These are phyloP conservation scores for Cinclus cinclus DNA, from an alignment of 2,113 vertebrate species.

Conservation along the genomic window DNA sequence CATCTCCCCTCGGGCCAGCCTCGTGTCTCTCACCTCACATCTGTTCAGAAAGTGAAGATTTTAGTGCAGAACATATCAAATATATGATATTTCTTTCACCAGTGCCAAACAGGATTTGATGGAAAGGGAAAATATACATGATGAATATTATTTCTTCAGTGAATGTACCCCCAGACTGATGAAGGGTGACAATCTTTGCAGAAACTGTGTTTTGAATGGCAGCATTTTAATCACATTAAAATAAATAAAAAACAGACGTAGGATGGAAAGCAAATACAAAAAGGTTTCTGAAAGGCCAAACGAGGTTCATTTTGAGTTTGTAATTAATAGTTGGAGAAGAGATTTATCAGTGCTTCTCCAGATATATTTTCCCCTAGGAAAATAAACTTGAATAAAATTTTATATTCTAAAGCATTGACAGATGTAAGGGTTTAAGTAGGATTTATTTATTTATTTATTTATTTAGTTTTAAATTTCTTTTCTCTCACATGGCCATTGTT, in stretches of 20 bases:
- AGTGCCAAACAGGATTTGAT: not conserved
- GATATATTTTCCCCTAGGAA: not conserved
- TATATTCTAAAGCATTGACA: not conserved
- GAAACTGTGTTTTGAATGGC: conserved; percentile 14
- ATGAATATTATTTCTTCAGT: conserved; percentile 5
- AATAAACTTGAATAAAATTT: not conserved
- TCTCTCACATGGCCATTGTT: not conserved
- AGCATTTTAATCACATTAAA: conserved; percentile 28
- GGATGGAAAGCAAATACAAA: not conserved
- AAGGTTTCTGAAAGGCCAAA: not conserved
- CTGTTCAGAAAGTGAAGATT: not conserved
- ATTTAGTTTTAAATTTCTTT: no score
- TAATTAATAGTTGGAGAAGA: not conserved
- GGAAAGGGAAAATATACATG: not conserved
- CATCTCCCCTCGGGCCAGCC: accelerated
- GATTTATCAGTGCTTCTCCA: not conserved
- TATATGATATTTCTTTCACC: not conserved
- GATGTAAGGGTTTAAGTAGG: not conserved
- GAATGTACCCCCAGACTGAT: not conserved
- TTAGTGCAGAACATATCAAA: not conserved
- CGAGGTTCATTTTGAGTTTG: not conserved
- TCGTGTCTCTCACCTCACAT: not conserved
- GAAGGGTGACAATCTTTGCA: not conserved
- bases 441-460: not conserved
- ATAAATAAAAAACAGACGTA: not conserved